phyloP scores from a whole-genome alignment of 2,797 vertebrate genomes.

The Parauchenoglanis ngamensis region DNA sequence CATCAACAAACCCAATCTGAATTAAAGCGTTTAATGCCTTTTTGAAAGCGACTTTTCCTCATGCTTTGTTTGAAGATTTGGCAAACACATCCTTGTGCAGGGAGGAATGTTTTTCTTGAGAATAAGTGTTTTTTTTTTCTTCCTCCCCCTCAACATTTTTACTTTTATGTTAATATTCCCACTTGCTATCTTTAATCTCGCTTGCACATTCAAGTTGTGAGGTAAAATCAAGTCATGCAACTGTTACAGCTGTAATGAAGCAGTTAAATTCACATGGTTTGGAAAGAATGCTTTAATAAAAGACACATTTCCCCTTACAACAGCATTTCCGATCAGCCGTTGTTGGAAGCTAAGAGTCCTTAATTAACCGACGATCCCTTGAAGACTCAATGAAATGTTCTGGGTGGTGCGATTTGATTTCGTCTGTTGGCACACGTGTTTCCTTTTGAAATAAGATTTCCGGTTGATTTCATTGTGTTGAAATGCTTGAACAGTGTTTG shows the following conservation, averaged over 20 bases:
- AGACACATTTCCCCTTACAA: background rate
- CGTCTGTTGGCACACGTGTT: background rate
- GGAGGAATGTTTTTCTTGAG: background rate
- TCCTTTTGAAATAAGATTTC: background rate
- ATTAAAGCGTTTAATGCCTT: no score
- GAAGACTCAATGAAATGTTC: background rate
- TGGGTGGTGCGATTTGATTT: background rate
- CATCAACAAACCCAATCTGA: background rate
- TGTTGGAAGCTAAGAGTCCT: background rate
- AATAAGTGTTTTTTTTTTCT: no score
- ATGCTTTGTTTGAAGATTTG: background rate
- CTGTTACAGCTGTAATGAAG: background rate
- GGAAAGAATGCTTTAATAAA: background rate
- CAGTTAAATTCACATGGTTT: background rate
- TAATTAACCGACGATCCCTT: background rate
- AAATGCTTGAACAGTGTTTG: background rate
- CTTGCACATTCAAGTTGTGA: background rate
- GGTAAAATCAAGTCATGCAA: no score
- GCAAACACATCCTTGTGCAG: background rate
- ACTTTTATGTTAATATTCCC: background rate
- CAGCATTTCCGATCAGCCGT: background rate
- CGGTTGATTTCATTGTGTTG: background rate
- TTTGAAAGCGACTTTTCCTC: no score
- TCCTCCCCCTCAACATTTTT: background rate
- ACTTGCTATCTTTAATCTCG: background rate